These are phyloP conservation scores for Hydrolagus colliei DNA, from an alignment of 2,797 vertebrate genomes.

Conservation along the genomic window DNA sequence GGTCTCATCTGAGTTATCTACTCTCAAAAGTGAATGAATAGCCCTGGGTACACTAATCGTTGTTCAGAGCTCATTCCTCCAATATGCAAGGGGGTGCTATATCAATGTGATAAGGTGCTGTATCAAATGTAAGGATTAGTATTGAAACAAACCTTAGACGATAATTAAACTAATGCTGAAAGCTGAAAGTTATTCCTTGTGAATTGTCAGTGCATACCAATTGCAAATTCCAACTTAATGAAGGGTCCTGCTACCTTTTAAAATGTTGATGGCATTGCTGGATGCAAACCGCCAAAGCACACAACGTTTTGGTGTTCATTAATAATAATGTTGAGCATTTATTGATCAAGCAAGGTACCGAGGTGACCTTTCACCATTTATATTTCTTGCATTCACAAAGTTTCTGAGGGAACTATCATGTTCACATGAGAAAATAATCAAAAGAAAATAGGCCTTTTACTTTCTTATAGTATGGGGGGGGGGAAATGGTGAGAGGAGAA, in stretches of 20 bases:
- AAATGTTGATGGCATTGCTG: not conserved
- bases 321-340: constrained; percentile 21
- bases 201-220: constrained; percentile 10
- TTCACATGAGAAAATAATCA: constrained; percentile 7
- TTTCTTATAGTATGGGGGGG: not conserved
- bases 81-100: too few relatives aligned
- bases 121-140: too few relatives aligned
- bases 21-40: too few relatives aligned
- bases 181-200: not conserved
- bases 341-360: constrained; percentile 24
- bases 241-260: not conserved
- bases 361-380: constrained; percentile 11
- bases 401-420: not conserved
- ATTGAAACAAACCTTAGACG: too few relatives aligned
- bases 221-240: not conserved
- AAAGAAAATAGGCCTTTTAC: not conserved
- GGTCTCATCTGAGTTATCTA: too few relatives aligned
- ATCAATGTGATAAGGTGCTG: too few relatives aligned
- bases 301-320: not conserved
- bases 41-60: too few relatives aligned
- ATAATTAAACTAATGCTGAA: not conserved
- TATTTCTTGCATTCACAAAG: constrained; percentile 20
- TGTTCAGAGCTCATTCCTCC: too few relatives aligned
- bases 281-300: constrained; percentile 5
- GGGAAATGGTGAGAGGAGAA: not conserved